A percentile compares a stretch with the other conserved stretches of the same genome.
Evolutionary conservation across 1,140 invertebrate genomes (phyloP).

Genomic region (Tetragonula clypearis): DNA sequence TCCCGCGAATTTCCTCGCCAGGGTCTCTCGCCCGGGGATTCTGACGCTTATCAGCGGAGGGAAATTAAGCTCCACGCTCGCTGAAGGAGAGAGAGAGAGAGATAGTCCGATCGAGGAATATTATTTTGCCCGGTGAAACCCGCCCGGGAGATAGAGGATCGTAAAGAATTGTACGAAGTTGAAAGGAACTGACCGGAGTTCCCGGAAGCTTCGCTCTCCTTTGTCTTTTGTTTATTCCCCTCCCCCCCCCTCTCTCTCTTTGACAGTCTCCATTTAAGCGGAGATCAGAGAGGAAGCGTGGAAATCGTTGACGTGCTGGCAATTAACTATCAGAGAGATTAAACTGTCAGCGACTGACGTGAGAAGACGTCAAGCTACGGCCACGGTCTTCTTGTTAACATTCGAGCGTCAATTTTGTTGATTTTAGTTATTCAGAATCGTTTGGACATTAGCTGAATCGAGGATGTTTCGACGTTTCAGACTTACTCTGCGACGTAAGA

Average conservation of each 20-base stretch:
- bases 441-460: too few species aligned
- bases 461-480: too few species aligned
- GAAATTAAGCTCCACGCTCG: conserved; percentile 4
- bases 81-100: too few species aligned
- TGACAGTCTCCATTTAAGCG: neutral
- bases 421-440: too few species aligned
- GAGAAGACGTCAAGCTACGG: too few species aligned
- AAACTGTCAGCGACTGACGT: too few species aligned
- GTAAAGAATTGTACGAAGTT: neutral
- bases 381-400: too few species aligned
- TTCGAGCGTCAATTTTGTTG: too few species aligned
- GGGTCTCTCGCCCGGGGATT: conserved; percentile 26
- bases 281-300: neutral
- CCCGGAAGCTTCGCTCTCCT: neutral
- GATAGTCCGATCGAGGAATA: neutral
- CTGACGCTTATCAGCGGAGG: conserved; percentile 47
- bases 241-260: neutral
- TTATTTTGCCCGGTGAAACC: neutral
- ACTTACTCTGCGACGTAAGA: too few species aligned
- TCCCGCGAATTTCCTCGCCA: conserved; percentile 8
- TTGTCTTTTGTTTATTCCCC: neutral
- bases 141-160: neutral
- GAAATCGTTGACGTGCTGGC: neutral
- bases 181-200: neutral
- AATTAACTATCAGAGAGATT: too few species aligned